phyloP scores from a whole-genome alignment of 2,888 invertebrate genomes.

The Allophyes oxyacanthae region DNA sequence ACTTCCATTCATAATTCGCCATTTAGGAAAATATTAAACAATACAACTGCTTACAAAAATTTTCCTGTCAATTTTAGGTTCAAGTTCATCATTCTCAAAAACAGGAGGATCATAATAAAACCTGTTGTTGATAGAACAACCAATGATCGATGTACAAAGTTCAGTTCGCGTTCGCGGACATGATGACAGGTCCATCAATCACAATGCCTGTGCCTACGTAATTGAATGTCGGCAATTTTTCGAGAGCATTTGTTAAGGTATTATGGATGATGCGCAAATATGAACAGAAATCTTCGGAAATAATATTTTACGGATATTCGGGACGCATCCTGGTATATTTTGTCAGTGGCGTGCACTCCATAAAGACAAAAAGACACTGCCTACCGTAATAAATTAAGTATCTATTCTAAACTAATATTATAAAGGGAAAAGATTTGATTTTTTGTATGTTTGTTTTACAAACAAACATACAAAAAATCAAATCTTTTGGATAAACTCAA shows the following conservation, averaged over 20 bases:
- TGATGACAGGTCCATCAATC: constrained; percentile 57
- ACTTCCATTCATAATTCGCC: too few relatives aligned
- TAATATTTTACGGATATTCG: constrained; percentile 12
- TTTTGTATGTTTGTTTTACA: too few relatives aligned
- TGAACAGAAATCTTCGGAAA: constrained; percentile 28
- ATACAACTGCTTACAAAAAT: neutral
- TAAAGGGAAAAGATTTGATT: too few relatives aligned
- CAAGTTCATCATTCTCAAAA: constrained; percentile 50
- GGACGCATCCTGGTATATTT: constrained; percentile 6
- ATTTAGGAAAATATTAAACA: neutral
- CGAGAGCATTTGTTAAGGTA: constrained; percentile 50
- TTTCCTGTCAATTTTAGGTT: constrained; percentile 1
- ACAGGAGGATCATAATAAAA: constrained; percentile 48
- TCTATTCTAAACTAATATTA: too few relatives aligned
- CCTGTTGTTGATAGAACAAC: constrained; percentile 48
- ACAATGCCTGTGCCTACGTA: constrained; percentile 48
- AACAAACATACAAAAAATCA: too few relatives aligned
- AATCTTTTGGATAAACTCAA: too few relatives aligned
- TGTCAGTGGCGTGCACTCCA: too few relatives aligned
- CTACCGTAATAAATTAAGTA: too few relatives aligned
- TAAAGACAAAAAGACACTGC: too few relatives aligned
- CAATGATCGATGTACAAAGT: constrained; percentile 60
- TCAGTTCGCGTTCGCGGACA: constrained; percentile 50
- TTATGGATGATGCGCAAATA: constrained; percentile 45
- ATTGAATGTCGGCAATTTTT: constrained; percentile 60